Percentiles rank a stretch among this genome's conserved stretches.
These are phyloP conservation scores for Drosophila quinaria DNA, from an alignment of 2,888 invertebrate genomes.

Conservation along the genomic window DNA sequence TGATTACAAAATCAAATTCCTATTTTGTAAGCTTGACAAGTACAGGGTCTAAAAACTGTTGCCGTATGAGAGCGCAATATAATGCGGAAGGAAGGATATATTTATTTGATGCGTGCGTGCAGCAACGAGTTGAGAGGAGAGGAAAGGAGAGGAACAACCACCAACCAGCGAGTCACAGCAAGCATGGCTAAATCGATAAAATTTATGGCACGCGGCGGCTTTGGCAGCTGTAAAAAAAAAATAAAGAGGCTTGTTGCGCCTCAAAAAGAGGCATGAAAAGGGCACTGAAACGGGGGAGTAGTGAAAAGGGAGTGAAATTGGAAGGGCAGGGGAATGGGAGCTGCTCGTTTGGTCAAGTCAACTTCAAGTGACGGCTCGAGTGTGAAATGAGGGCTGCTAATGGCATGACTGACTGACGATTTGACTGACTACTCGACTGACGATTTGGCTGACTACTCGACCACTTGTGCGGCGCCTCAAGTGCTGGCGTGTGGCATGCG, in stretches of 20 bases:
- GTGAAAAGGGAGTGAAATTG: not conserved
- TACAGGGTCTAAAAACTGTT: constrained; percentile 57
- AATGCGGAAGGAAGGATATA: constrained; percentile 82
- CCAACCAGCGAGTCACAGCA: not conserved
- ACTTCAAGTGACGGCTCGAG: constrained; percentile 67
- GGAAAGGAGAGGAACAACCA: constrained; percentile 15
- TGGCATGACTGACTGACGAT: constrained; percentile 55
- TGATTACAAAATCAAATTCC: too few relatives aligned
- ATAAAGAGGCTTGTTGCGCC: constrained; percentile 68
- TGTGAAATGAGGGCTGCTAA: constrained; percentile 77
- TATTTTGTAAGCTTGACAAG: not conserved
- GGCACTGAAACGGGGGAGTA: not conserved
- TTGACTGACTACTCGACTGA: constrained; percentile 1
- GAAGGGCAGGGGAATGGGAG: too few relatives aligned
- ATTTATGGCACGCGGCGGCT: constrained; percentile 73
- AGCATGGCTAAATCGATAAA: constrained; percentile 64
- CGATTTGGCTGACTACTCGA: constrained; percentile 3
- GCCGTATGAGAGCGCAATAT: constrained; percentile 72
- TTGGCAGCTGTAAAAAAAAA: constrained; percentile 62
- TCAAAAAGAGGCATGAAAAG: constrained; percentile 11
- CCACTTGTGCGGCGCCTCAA: constrained; percentile 39
- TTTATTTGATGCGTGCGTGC: constrained; percentile 76
- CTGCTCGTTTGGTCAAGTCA: constrained; percentile 65
- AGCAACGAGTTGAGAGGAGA: constrained; percentile 40
- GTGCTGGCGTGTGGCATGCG: constrained; percentile 41